Evolutionary conservation across 2,797 vertebrate species (phyloP).

Genomic region (Echiichthys vipera): DNA sequence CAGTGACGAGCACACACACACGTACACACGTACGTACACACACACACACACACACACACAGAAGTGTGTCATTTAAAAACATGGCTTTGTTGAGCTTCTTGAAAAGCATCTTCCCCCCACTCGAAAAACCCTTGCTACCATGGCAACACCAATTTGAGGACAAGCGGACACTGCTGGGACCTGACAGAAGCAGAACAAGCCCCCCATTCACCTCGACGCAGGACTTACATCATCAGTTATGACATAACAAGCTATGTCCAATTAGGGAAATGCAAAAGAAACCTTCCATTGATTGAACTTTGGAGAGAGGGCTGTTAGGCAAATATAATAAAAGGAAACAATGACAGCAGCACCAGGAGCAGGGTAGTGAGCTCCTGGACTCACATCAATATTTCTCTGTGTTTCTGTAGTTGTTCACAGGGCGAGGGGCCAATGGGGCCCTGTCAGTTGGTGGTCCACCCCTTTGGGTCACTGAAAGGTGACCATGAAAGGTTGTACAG

Average conservation of each 20-base stretch:
- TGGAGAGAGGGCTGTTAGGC: not conserved
- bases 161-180: not conserved
- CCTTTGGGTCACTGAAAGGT: too few species aligned
- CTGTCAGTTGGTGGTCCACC: too few species aligned
- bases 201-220: slow-evolving; percentile 25
- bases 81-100: too few species aligned
- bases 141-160: slow-evolving; percentile 48
- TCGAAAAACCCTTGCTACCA: slow-evolving; percentile 17
- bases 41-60: not conserved
- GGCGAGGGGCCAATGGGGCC: too few species aligned
- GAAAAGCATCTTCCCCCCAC: too few species aligned
- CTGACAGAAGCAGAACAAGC: slow-evolving; percentile 24
- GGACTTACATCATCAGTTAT: slow-evolving; percentile 35
- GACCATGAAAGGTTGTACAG: too few species aligned
- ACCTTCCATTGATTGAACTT: slow-evolving; percentile 9
- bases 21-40: not conserved
- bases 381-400: not conserved
- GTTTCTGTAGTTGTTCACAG: not conserved
- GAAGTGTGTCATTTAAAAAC: too few species aligned
- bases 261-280: slow-evolving; percentile 34
- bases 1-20: not conserved
- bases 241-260: slow-evolving; percentile 32
- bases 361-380: not conserved
- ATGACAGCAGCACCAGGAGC: not conserved
- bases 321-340: slow-evolving; percentile 19